Evolutionary conservation across 2,888 invertebrate genomes (phyloP), one percentile per base, ranked within the genome.

Genomic region (Meghimatium bilineatum): DNA sequence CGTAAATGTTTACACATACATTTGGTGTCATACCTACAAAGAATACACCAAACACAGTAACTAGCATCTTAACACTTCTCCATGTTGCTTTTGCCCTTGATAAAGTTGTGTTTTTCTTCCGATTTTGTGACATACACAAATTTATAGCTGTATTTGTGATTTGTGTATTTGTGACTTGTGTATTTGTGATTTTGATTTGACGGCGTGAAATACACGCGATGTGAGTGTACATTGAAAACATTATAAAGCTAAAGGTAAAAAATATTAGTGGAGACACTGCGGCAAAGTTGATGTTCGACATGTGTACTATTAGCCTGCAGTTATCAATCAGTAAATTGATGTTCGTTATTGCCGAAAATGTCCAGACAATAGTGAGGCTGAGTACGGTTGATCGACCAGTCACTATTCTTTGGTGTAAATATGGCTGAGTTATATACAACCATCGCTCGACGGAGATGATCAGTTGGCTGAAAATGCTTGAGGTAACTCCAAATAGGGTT

Each of bases 391-490:
- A 10, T 20, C 32, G 49, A 1, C 23, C 6, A 0, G n/a, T 67
- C 0, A 69, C 52, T n/a, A 79, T 3, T 20, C 69, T 32, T n/a
- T 69, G 49, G 23, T 79, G 79, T 3, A 67, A 32, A 36, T 67
- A 79, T 12, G 79, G 79, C 0, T 32, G 79, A 20, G 69, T 49
- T n/a, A 79, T 79, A 34, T 56, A 79, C 17, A 79, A 17, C 79
- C 79, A 79, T 44, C 79, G 79, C 32, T 79, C 79, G 5, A 69
- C 8, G 23, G 79, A 79, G 26, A 79, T 79, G 2, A 69, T 3
- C 29, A 67, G 49, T 29, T 52, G 36, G 52, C 49, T 67, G 29
- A 3, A 1, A n/a, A 36, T 12, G 32, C 20, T 69, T 23, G 63
- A 77, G 12, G n/a, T 36, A 2, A 63, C n/a, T n/a, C 63, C 36